Evolutionary conservation across 64 coral and sea anemone genomes (phyloP), one percentile per base, ranked within the genome.

Genomic region (Catalaphyllia jardinei): DNA sequence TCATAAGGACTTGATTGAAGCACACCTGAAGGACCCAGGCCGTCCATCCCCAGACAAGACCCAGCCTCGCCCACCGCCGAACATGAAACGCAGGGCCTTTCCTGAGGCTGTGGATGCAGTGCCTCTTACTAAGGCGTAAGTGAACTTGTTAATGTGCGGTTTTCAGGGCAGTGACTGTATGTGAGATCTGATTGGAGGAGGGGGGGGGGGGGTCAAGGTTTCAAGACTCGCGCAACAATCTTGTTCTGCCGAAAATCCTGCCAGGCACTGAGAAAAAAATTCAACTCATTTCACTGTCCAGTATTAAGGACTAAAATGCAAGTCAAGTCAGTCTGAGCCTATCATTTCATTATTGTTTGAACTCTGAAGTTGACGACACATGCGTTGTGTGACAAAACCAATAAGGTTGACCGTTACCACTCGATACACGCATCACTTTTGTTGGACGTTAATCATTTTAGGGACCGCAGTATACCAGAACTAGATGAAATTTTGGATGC

Each of bases 401-500:
- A 22, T 24, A 0, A 24, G 8, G 11, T 17, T 29, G 2, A 60
- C 12, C 31, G 54, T 1, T 10, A 57, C 8, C 15, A 14, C 54
- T 57, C 12, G 10, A 15, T 57, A 13, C 54, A 57, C 54, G 11
- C 7, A 22, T 62, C 6, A 16, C 24, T 13, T 30, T 33, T 31
- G 18, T 29, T n/a, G n/a, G n/a, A 52, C 50, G 30, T 62, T 81
- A 17, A 24, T 74, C 57, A 8, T 10, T 52, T 71, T 52, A 96
- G 94, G 15, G 94, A 96, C 55, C 91, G 91, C 10, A 96, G 94
- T 67, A 96, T 96, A 82, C 94, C 94, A 82, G 80, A 86, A 42
- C 80, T 96, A 54, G 91, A 96, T 54, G 83, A 93, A 39, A 96
- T 96, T 72, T 71, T 96, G 11, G 94, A 90, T 39, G 82, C 89